Evolutionary conservation across 2,113 vertebrate species (phyloP), one percentile per base, ranked within the genome.

Genomic region (Balaeniceps rex): DNA sequence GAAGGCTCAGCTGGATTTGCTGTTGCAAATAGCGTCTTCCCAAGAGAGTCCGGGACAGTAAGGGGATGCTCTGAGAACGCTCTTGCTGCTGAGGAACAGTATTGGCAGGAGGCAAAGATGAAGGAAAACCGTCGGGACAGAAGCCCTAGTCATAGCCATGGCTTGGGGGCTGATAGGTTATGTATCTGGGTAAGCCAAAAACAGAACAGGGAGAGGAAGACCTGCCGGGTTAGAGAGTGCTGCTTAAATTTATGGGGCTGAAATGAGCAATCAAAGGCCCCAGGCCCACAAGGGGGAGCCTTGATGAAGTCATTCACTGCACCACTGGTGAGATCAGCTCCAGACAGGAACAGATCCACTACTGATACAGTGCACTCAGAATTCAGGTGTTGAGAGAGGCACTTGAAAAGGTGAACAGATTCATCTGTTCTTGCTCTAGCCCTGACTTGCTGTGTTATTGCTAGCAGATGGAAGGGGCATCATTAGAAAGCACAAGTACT

Each of bases 351-450:
- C 17, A 83, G 42, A 70, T 66, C 49, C 0, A 3, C 13, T 22
- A 14, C 42, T 4, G 7, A 18, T 63, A 22, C 31, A 2, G 38
- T 8, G 78, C 7, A 5, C 29, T 90, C 0, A 0, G 63, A 54
- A 64, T 70, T 82, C 17, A 18, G 72, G 64, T 83, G 54, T 52
- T 1, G 1, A 70, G 83, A 84, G 61, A 46, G 57, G 66, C 34
- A 10, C 51, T 91, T 58, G 70, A 29, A 61, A 72, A 83, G 24
- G 54, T 60, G 82, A 94, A 51, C 26, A 46, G 61, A 63, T 55
- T 83, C 54, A 74, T 47, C 36, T 8, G 2, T 88, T 63, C 70
- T 69, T 5, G 28, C 57, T 89, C 33, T 61, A 55, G 7, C 29
- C 36, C 52, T 54, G 24, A 8, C 49, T 74, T 63, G 33, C 83